Percentiles rank a stretch among this genome's conserved stretches.
Evolutionary conservation across 1,140 invertebrate species (phyloP).

Genomic region (Drosophila subobscura): DNA sequence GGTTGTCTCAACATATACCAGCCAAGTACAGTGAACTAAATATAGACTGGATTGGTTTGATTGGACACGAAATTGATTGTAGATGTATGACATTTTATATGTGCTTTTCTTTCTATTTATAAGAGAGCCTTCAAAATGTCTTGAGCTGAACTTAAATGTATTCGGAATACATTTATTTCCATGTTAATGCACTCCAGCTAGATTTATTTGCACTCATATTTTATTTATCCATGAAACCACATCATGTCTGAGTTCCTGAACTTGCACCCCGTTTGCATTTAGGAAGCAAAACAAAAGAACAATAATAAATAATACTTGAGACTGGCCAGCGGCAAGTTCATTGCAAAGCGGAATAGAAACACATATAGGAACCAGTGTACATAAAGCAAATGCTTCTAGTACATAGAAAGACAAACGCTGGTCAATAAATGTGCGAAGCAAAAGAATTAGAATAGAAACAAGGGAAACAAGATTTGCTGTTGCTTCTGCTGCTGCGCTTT

Average conservation of each 20-base stretch:
- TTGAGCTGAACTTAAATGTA: too few species aligned
- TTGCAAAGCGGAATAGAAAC: slow-evolving; percentile 15
- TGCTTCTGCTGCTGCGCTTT: slow-evolving; percentile 36
- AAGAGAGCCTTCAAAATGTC: too few species aligned
- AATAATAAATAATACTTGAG: slow-evolving; percentile 42
- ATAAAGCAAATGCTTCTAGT: neutral
- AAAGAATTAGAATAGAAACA: slow-evolving; percentile 35
- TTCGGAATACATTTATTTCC: too few species aligned
- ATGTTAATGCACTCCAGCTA: too few species aligned
- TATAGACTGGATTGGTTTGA: slow-evolving; percentile 24
- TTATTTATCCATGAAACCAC: too few species aligned
- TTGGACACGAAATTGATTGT: neutral
- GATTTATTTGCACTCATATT: too few species aligned
- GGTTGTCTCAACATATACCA: neutral
- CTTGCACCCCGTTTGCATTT: slow-evolving; percentile 19
- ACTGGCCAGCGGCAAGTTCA: slow-evolving; percentile 49
- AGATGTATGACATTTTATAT: too few species aligned
- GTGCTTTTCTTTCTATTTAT: too few species aligned
- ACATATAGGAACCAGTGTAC: slow-evolving; percentile 12
- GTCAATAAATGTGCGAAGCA: slow-evolving; percentile 43
- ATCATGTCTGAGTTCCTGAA: too few species aligned
- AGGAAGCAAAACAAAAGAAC: slow-evolving; percentile 31
- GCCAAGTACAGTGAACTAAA: slow-evolving; percentile 8
- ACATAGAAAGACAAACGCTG: slow-evolving; percentile 47
- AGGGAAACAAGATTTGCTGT: slow-evolving; percentile 43